Conservation (phyloP, 1,140 invertebrate genomes). For the Cepaea nemoralis region DNA sequence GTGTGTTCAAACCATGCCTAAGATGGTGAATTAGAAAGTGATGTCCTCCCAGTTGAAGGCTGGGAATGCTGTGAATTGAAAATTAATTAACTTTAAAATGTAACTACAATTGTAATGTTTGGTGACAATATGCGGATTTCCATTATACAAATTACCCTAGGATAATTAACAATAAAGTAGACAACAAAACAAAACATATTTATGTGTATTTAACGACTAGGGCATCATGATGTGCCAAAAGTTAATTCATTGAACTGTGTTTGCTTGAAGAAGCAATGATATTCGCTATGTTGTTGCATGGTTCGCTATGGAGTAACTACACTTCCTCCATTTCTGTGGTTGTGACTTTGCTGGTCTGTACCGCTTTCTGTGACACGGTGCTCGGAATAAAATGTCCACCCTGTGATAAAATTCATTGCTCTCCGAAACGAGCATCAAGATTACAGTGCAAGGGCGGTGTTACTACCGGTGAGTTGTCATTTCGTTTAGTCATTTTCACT, state of each 20-base stretch:
- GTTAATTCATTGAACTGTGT: background rate
- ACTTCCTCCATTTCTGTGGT: background rate
- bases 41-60: too few species aligned
- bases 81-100: background rate
- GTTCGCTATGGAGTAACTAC: background rate
- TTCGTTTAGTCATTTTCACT: background rate
- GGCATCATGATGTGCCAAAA: background rate
- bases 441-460: constrained; percentile 64
- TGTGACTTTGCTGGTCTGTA: background rate
- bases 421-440: constrained; percentile 47
- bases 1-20: too few species aligned
- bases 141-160: too few species aligned
- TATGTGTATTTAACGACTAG: too few species aligned
- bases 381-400: constrained; percentile 48
- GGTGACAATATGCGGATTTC: background rate
- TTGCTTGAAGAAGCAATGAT: background rate
- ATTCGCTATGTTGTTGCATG: background rate
- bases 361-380: background rate
- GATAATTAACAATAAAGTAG: background rate
- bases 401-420: constrained; percentile 66
- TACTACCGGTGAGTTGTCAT: constrained; percentile 41
- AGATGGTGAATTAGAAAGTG: too few species aligned
- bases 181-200: background rate
- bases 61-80: too few species aligned
- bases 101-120: background rate